Conservation (phyloP, 2,113 vertebrate genomes). For the Merops nubicus region DNA sequence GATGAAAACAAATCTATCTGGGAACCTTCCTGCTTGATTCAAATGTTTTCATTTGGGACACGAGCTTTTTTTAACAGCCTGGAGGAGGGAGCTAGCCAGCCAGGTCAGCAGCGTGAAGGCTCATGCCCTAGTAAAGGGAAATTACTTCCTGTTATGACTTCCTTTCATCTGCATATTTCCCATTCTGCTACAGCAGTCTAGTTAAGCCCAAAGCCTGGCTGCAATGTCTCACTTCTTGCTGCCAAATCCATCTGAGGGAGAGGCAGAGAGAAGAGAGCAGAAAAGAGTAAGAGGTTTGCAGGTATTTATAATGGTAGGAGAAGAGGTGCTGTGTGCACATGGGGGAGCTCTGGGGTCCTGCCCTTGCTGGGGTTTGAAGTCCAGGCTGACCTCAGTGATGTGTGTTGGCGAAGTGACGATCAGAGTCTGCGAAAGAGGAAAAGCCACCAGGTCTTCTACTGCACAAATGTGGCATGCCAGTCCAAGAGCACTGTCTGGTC, state of each 20-base stretch:
- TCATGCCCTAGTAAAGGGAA: slow-evolving; percentile 30
- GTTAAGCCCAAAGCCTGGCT: slow-evolving; percentile 29
- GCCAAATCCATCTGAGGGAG: background rate
- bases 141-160: slow-evolving; percentile 35
- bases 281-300: background rate
- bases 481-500: background rate
- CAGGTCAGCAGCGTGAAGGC: background rate
- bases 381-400: background rate
- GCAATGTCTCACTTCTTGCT: background rate
- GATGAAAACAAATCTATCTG: background rate
- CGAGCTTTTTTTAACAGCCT: slow-evolving; percentile 5
- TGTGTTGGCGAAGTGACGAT: accelerated
- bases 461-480: accelerated
- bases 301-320: background rate
- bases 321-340: accelerated
- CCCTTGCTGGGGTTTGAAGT: background rate
- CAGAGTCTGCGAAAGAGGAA: background rate
- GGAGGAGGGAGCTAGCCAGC: slow-evolving; percentile 17
- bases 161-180: slow-evolving; percentile 41
- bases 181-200: slow-evolving; percentile 4
- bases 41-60: background rate
- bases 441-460: background rate
- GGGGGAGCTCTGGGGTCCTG: background rate
- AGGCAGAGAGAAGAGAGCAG: background rate
- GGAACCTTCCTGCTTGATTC: slow-evolving; percentile 34